Percentiles rank a stretch among this genome's conserved stretches.
Evolutionary conservation across 2,888 invertebrate species (phyloP).

Genomic region (Zygaena filipendulae): DNA sequence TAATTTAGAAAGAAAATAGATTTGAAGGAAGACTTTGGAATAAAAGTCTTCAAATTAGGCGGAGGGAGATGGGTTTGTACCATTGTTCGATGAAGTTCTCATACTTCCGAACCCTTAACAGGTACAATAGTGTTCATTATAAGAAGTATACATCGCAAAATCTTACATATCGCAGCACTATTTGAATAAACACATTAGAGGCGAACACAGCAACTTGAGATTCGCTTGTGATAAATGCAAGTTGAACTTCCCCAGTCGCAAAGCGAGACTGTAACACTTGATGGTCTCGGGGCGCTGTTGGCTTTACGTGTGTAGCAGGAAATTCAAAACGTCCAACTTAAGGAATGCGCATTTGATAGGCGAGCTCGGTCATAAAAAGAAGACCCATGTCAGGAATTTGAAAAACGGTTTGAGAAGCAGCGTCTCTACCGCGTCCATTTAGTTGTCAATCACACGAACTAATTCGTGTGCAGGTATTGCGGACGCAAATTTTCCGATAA

Average conservation of each 20-base stretch:
- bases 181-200: constrained; percentile 24
- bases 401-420: constrained; percentile 25
- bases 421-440: constrained; percentile 32
- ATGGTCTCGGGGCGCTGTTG: constrained; percentile 29
- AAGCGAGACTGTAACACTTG: constrained; percentile 31
- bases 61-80: constrained; percentile 31
- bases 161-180: constrained; percentile 30
- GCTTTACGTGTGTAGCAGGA: constrained; percentile 30
- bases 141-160: constrained; percentile 39
- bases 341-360: constrained; percentile 26
- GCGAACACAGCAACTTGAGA: constrained; percentile 21
- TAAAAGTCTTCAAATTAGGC: constrained; percentile 35
- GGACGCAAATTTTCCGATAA: constrained; percentile 45
- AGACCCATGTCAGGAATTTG: constrained; percentile 29
- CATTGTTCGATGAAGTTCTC: constrained; percentile 29
- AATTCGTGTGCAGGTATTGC: constrained; percentile 32
- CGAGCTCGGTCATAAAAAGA: too few species aligned
- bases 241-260: constrained; percentile 24
- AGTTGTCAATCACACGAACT: constrained; percentile 30
- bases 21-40: constrained; percentile 27
- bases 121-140: constrained; percentile 38
- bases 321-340: constrained; percentile 32
- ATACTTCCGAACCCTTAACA: constrained; percentile 30
- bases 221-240: constrained; percentile 29
- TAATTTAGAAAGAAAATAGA: constrained; percentile 30